These are phyloP conservation scores for Melanophora roralis DNA, from an alignment of 2,888 invertebrate species.

Conservation along the genomic window DNA sequence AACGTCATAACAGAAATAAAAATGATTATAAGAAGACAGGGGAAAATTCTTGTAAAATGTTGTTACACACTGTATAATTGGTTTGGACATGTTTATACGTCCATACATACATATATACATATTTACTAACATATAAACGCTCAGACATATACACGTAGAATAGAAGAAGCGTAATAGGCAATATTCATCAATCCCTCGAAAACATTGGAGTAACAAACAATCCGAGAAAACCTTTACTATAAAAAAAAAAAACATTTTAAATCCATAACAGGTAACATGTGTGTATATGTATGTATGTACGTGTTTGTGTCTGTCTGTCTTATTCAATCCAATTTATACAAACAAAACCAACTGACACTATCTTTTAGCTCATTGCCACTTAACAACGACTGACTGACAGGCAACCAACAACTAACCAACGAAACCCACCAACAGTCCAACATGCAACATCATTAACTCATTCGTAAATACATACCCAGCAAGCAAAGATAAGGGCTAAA, in stretches of 20 bases:
- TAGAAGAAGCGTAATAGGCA: no score
- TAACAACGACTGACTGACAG: not conserved
- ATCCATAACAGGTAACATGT: not conserved
- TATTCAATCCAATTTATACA: not conserved
- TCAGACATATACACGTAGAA: no score
- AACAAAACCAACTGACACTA: not conserved
- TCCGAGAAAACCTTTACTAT: constrained; percentile 7
- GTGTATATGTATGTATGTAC: no score
- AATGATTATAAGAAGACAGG: constrained; percentile 2
- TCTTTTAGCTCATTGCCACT: constrained; percentile 1
- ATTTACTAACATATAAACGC: not conserved
- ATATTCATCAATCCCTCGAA: not conserved
- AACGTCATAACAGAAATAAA: constrained; percentile 37
- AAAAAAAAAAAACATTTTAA: constrained; percentile 30
- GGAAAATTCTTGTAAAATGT: constrained; percentile 28
- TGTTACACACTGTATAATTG: constrained; percentile 36
- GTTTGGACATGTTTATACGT: constrained; percentile 6
- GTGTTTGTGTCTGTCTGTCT: no score
- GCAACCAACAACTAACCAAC: constrained; percentile 13
- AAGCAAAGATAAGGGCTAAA: no score
- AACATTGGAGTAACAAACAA: constrained; percentile 14
- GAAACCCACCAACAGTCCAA: not conserved
- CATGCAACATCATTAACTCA: constrained; percentile 18
- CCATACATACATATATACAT: no score
- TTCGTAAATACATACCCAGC: no score